Conservation (phyloP, 2,888 invertebrate species). For the Margaritifera margaritifera region DNA sequence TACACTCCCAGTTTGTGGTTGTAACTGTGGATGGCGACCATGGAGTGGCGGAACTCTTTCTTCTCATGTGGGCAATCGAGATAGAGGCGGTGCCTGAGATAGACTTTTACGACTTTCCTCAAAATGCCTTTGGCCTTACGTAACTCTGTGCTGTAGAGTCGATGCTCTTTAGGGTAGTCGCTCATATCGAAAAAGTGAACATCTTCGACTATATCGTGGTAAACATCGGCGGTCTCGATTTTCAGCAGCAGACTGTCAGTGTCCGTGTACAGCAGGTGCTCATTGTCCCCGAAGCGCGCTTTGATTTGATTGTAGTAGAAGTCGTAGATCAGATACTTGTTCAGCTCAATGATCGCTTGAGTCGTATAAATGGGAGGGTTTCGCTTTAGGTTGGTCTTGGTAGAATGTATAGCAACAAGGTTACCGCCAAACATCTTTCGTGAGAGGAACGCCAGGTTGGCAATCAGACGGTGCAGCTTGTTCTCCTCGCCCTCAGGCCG, state of each 20-base stretch:
- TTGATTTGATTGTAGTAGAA: conserved; percentile 58
- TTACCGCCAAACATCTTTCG: conserved; percentile 62
- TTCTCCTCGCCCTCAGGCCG: too few relatives aligned
- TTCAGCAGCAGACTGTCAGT: conserved; percentile 10
- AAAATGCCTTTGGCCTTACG: too few relatives aligned
- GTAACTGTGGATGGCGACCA: too few relatives aligned
- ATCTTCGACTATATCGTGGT: conserved; percentile 6
- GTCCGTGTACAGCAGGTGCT: conserved; percentile 22
- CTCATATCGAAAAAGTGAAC: conserved; percentile 28
- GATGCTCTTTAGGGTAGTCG: conserved; percentile 54
- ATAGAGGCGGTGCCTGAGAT: too few relatives aligned
- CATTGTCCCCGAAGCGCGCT: neutral
- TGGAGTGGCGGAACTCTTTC: too few relatives aligned
- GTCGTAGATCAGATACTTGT: conserved; percentile 70
- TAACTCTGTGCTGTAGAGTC: conserved; percentile 19
- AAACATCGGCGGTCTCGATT: conserved; percentile 8
- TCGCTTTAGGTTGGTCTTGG: conserved; percentile 31
- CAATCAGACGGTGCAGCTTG: too few relatives aligned
- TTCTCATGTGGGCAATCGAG: too few relatives aligned
- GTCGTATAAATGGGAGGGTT: conserved; percentile 72
- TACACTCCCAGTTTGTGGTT: too few relatives aligned
- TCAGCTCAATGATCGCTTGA: conserved; percentile 69
- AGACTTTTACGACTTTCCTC: too few relatives aligned
- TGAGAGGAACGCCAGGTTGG: conserved; percentile 23
- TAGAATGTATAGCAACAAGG: conserved; percentile 64